A percentile compares a stretch with the other conserved stretches of the same genome.
Evolutionary conservation across 2,797 vertebrate species (phyloP).

Genomic region (Sphenopsis melanotis): DNA sequence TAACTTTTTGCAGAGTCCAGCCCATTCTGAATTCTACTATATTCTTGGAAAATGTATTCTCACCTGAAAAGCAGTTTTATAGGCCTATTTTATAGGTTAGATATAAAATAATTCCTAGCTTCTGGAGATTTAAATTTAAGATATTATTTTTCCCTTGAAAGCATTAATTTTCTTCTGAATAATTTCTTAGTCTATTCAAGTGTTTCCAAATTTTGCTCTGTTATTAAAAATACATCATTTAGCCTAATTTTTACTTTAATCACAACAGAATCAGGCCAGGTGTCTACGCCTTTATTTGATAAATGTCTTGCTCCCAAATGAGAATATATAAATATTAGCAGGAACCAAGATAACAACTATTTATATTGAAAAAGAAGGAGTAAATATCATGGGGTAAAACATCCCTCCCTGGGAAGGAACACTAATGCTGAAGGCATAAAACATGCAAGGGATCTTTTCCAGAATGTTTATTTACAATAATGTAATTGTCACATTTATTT

Average conservation of each 20-base stretch:
- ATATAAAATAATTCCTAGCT: background rate
- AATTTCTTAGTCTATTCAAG: background rate
- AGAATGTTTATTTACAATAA: background rate
- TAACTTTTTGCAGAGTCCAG: background rate
- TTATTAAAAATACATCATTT: constrained; percentile 12
- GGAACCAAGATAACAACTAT: background rate
- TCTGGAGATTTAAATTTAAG: background rate
- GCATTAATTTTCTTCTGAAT: background rate
- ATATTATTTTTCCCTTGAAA: constrained; percentile 6
- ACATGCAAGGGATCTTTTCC: background rate
- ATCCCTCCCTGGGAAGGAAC: background rate
- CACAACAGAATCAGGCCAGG: background rate
- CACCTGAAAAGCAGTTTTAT: background rate
- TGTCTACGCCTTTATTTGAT: background rate
- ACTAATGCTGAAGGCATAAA: background rate
- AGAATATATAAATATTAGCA: background rate
- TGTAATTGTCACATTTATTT: background rate
- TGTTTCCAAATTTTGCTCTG: background rate
- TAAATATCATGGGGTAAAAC: background rate
- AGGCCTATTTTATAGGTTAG: background rate
- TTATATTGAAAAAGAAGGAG: background rate
- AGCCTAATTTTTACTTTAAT: background rate
- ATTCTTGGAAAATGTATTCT: background rate
- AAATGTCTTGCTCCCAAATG: background rate
- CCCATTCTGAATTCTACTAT: background rate